Evolutionary conservation across 2,113 vertebrate species (phyloP).

Genomic region (Glaucidium brasilianum): DNA sequence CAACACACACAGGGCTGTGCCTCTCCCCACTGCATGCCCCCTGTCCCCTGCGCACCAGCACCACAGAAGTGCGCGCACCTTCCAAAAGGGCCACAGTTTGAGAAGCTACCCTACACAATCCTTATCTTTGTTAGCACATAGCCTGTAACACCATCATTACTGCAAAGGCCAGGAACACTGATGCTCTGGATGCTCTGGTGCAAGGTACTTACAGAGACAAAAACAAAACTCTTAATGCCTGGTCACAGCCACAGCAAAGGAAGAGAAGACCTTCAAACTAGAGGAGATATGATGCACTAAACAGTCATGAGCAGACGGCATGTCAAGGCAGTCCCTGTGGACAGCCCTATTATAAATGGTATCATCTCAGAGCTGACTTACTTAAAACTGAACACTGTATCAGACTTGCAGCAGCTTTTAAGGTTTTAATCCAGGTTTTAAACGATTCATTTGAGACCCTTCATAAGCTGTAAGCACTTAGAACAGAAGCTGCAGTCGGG

Average conservation of each 20-base stretch:
- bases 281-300: background rate
- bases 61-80: rapidly evolving
- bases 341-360: background rate
- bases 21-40: rapidly evolving
- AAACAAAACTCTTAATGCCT: background rate
- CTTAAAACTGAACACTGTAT: background rate
- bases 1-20: rapidly evolving
- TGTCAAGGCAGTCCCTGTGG: background rate
- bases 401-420: background rate
- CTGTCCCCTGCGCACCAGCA: background rate
- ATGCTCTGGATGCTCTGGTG: background rate
- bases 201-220: background rate
- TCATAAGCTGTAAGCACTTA: background rate
- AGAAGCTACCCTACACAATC: background rate
- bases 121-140: background rate
- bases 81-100: background rate
- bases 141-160: background rate
- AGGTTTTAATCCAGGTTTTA: background rate
- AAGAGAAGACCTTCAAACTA: background rate
- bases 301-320: background rate
- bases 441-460: background rate
- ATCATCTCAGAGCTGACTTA: background rate
- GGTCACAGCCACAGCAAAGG: background rate
- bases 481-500: background rate
- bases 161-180: background rate